Evolutionary conservation across 2,888 invertebrate species (phyloP), one percentile per base, ranked within the genome.

Genomic region (Tenthredo distinguenda): DNA sequence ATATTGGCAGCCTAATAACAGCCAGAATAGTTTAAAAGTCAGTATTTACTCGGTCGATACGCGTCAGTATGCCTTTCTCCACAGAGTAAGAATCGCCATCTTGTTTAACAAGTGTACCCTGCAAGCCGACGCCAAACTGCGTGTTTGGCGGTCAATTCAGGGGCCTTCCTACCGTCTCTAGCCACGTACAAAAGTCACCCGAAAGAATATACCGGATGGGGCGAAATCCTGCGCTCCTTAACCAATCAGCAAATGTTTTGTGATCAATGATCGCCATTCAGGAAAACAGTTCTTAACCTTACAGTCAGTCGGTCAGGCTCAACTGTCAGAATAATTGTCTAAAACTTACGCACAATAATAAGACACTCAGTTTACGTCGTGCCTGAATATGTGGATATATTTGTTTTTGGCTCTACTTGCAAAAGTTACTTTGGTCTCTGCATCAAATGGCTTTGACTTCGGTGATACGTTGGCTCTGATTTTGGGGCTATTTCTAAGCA

Each of bases 381-480:
- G 55, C 6, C 15, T 9, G 7, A 77, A 74, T 83, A 91, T 91
- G 90, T 88, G 87, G 88, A 86, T 88, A 79, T 85, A 88, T 15
- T 86, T 89, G 5, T 1, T 89, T n/a, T 31, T 90, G n/a, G 84
- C 86, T n/a, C 43, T 89, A 47, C 86, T 90, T 18, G 86, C 88
- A 31, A 87, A 85, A 7, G 87, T 90, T 47, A 86, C 88, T 43
- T 86, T 84, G 74, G 90, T 86, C 3, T 87, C 88, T 90, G 95
- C 95, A 55, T 94, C 95, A 0, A 92, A 94, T 84, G 94, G 94
- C 86, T 96, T 95, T 90, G 96, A 96, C 92, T 96, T 96, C 90
- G 96, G 96, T 1, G 96, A 96, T 92, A 96, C 96, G 87, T 90
- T 96, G 87, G 96, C 96, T 6, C 94, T 96, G 34, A 94, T 96